A percentile compares a stretch with the other conserved stretches of the same genome.
Conservation (phyloP, 2,797 vertebrate genomes). For the Xiphorhynchus erythropygius region DNA sequence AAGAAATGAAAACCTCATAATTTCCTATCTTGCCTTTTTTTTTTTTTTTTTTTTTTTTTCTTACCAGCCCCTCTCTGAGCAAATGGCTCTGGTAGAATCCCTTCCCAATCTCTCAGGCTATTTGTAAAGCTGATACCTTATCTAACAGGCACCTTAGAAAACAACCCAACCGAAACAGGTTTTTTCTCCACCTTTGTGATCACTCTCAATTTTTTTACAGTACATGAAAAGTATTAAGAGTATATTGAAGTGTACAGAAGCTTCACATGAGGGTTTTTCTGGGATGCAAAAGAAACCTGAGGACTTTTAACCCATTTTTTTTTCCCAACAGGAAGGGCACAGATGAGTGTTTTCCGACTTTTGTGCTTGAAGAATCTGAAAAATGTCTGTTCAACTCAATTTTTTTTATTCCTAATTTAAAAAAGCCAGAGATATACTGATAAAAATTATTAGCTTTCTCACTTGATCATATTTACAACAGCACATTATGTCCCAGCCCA, state of each 20-base stretch:
- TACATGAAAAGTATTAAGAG: neutral
- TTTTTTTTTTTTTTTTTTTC: neutral
- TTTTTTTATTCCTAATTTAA: neutral
- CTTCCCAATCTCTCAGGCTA: neutral
- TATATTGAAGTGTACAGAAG: accelerated
- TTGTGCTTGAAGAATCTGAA: neutral
- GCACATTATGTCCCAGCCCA: neutral
- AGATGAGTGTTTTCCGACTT: neutral
- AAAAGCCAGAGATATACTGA: neutral
- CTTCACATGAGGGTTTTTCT: neutral
- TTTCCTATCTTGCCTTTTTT: neutral
- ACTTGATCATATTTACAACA: neutral
- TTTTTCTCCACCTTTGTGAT: neutral
- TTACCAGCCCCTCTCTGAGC: neutral
- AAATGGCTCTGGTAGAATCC: neutral
- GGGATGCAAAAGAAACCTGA: neutral
- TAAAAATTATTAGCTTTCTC: neutral
- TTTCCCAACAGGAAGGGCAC: neutral
- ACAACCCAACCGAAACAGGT: neutral
- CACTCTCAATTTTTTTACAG: accelerated
- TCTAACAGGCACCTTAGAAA: neutral
- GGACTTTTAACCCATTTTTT: neutral
- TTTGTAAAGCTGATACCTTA: neutral
- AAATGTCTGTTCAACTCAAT: neutral
- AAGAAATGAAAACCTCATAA: neutral